Conservation (phyloP, 2,888 invertebrate genomes). For the Oscheius sp. region DNA sequence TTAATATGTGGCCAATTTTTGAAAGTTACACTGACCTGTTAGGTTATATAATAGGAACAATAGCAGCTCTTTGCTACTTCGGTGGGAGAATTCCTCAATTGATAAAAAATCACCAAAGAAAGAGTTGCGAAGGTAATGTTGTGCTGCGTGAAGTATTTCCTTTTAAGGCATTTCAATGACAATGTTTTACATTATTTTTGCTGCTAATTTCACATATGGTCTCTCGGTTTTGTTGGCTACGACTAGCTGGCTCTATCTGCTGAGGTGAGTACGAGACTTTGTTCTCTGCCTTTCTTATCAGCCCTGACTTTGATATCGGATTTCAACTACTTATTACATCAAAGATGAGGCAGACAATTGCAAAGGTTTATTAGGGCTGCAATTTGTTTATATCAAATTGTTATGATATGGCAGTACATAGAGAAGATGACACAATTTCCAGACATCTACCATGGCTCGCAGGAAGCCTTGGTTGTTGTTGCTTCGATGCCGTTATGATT, state of each 20-base stretch:
- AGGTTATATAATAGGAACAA: conserved; percentile 69
- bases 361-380: too few species aligned
- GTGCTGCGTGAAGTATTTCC: too few species aligned
- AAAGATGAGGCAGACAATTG: too few species aligned
- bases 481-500: conserved; percentile 72
- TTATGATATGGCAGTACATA: not conserved
- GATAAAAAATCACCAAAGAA: conserved; percentile 60
- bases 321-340: too few species aligned
- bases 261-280: conserved; percentile 45
- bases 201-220: conserved; percentile 71
- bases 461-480: conserved; percentile 72
- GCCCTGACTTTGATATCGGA: not conserved
- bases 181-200: conserved; percentile 70
- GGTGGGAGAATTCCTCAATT: conserved; percentile 69
- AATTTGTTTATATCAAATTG: not conserved
- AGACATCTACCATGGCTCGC: conserved; percentile 73
- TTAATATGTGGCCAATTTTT: conserved; percentile 63
- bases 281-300: not conserved
- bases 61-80: conserved; percentile 70
- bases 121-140: conserved; percentile 67
- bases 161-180: conserved; percentile 68
- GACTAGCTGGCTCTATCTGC: conserved; percentile 65
- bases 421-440: conserved; percentile 23
- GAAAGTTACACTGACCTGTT: conserved; percentile 64
- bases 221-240: conserved; percentile 69